phyloP scores from a whole-genome alignment of 2,888 invertebrate species.

The Octodonta nipae region DNA sequence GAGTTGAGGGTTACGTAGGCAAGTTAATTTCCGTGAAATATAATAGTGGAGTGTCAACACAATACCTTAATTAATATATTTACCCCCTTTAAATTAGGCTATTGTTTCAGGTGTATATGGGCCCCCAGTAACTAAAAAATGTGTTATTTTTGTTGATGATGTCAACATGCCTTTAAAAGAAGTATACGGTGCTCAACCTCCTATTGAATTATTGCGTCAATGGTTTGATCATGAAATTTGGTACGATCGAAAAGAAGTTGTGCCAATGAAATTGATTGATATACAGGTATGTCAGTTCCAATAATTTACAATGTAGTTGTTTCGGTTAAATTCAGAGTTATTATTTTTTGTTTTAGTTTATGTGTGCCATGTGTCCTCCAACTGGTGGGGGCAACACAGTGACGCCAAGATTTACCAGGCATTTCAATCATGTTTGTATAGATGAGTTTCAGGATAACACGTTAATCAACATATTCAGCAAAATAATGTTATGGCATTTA shows the following conservation, averaged over 20 bases:
- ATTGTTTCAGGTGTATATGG: slow-evolving; percentile 83
- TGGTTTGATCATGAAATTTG: slow-evolving; percentile 82
- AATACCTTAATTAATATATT: too few relatives aligned
- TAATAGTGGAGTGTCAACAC: too few relatives aligned
- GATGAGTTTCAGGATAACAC: slow-evolving; percentile 81
- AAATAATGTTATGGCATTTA: slow-evolving; percentile 89
- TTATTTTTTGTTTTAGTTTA: slow-evolving; percentile 44
- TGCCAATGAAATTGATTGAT: slow-evolving; percentile 69
- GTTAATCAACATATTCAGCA: slow-evolving; percentile 71
- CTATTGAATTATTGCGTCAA: slow-evolving; percentile 81
- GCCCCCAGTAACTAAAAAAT: slow-evolving; percentile 78
- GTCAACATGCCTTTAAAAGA: slow-evolving; percentile 89
- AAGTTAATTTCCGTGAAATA: too few relatives aligned
- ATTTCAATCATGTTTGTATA: slow-evolving; percentile 73
- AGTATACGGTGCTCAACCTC: slow-evolving; percentile 85
- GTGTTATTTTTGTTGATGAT: slow-evolving; percentile 88
- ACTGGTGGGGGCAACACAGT: slow-evolving; percentile 67
- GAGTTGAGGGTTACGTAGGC: too few relatives aligned
- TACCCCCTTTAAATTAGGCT: too few relatives aligned
- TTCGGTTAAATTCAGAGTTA: slow-evolving; percentile 1
- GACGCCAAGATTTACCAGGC: slow-evolving; percentile 72
- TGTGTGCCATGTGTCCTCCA: slow-evolving; percentile 78
- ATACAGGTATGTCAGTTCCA: slow-evolving; percentile 48
- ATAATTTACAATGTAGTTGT: background rate
- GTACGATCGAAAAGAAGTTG: slow-evolving; percentile 73